phyloP scores from a whole-genome alignment of 2,113 vertebrate genomes.

The Tragulus kanchil region DNA sequence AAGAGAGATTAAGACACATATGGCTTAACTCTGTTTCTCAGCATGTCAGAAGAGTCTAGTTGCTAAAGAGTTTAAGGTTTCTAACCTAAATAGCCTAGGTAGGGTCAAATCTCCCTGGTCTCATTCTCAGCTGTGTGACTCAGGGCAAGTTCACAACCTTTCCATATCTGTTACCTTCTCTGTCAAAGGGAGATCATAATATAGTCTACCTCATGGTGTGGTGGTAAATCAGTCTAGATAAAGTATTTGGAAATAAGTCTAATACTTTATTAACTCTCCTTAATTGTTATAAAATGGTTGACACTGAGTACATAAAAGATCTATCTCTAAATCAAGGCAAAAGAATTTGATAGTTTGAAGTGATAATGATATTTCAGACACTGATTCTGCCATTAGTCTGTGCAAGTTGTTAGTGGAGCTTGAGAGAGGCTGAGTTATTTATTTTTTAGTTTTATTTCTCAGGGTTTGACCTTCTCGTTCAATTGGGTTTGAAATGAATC shows the following conservation, averaged over 20 bases:
- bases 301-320: not conserved
- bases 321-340: not conserved
- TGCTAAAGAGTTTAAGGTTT: not conserved
- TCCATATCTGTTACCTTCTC: not conserved
- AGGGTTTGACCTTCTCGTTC: slow-evolving; percentile 63
- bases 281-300: not conserved
- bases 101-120: not conserved
- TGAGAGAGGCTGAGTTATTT: slow-evolving; percentile 40
- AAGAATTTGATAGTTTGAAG: not conserved
- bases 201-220: not conserved
- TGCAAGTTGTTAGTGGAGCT: not conserved
- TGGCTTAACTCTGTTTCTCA: not conserved
- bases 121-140: not conserved
- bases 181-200: not conserved
- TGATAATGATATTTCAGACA: not conserved
- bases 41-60: not conserved
- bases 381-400: not conserved
- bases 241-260: slow-evolving; percentile 12
- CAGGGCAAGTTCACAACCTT: not conserved
- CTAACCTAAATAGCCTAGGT: not conserved
- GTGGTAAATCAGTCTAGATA: not conserved
- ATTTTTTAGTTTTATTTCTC: not conserved
- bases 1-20: not conserved
- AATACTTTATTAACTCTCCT: not conserved
- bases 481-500: slow-evolving; percentile 72